A percentile compares a stretch with the other conserved stretches of the same genome.
phyloP scores from a whole-genome alignment of 2,888 invertebrate genomes.

The Epistrophella euchroma region DNA sequence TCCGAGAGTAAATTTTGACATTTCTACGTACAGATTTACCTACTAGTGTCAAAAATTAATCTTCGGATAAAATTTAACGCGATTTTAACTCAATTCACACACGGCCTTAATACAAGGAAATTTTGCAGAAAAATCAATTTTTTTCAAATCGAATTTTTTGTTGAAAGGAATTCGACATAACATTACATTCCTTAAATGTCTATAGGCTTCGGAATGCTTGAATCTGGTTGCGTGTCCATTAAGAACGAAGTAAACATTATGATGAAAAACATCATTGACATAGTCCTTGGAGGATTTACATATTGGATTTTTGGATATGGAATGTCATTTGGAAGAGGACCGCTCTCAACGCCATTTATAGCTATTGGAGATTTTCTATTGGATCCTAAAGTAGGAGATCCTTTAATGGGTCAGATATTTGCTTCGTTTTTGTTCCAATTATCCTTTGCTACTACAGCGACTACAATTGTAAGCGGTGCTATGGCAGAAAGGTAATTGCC shows the following conservation, averaged over 20 bases:
- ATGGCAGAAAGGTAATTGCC: slow-evolving; percentile 94
- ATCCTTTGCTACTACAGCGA: slow-evolving; percentile 93
- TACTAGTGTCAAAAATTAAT: no score
- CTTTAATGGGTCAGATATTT: slow-evolving; percentile 93
- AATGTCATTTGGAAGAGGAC: slow-evolving; percentile 92
- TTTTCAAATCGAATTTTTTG: no score
- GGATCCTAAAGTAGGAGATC: slow-evolving; percentile 90
- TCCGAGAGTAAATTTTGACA: no score
- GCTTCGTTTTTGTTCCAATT: slow-evolving; percentile 95
- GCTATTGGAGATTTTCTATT: slow-evolving; percentile 93
- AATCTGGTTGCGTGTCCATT: slow-evolving; percentile 95
- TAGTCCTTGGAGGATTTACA: slow-evolving; percentile 93
- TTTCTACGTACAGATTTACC: no score
- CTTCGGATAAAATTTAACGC: no score
- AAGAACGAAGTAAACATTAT: slow-evolving; percentile 98
- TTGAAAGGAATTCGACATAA: no score
- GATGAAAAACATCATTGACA: slow-evolving; percentile 98
- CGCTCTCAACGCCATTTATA: slow-evolving; percentile 90
- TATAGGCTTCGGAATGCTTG: slow-evolving; percentile 95
- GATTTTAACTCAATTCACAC: no score
- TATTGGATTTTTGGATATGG: slow-evolving; percentile 98
- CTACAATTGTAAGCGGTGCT: slow-evolving; percentile 96
- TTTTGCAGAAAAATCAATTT: no score
- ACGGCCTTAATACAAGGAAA: no score
- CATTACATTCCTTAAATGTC: no score